Base-by-base conservation (phyloP, 2,797 vertebrate genomes). In the Yasuhikotakia modesta region DNA sequence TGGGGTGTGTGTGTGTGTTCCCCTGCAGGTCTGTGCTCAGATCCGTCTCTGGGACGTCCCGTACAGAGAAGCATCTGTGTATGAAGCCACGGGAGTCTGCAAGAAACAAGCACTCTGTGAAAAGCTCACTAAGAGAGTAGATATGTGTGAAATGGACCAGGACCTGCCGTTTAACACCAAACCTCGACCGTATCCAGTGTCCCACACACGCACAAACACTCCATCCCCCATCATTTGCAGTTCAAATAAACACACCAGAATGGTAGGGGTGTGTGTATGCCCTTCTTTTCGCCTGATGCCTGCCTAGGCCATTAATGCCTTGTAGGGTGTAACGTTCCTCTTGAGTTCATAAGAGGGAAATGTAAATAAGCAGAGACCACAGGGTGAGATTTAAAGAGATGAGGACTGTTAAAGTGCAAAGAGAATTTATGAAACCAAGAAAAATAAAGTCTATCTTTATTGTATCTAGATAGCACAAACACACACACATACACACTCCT, bases 241-340 rank as follows among this genome's bases (percentile, higher is more conserved):
- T 92, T 91, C 85, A 93, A 93, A 93, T 92, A 93, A 91, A 92
- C 91, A 91, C 48, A 48, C 48, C 82, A 64, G 50, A 84, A 87
- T 83, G 70, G 82, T 52, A 32, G 80, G 13, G 2, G 16, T 12
- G 80, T 75, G 81, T 79, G 16, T 12, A 80, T 77, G 81, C 87
- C 85, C 48, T 73, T 80, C 82, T 55, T 21, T 79, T 48, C 58
- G 63, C 67, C 24, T 52, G 57, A 45, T 78, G 45, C 70, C 67
- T 64, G 16, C 58, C 72, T 1, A 60, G 79, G 79, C 85, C 85
- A 85, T 91, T 86, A 86, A 85, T 85, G 86, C 85, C 81, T 89
- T 86, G 87, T 82, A 60, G 60, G 77, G 83, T 88, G 73, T 79
- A 79, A 86, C 83, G 77, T 86, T 87, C 85, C 87, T 86, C 83